Evolutionary conservation across 2,113 vertebrate species (phyloP).

Genomic region (Oryzias curvinotus): DNA sequence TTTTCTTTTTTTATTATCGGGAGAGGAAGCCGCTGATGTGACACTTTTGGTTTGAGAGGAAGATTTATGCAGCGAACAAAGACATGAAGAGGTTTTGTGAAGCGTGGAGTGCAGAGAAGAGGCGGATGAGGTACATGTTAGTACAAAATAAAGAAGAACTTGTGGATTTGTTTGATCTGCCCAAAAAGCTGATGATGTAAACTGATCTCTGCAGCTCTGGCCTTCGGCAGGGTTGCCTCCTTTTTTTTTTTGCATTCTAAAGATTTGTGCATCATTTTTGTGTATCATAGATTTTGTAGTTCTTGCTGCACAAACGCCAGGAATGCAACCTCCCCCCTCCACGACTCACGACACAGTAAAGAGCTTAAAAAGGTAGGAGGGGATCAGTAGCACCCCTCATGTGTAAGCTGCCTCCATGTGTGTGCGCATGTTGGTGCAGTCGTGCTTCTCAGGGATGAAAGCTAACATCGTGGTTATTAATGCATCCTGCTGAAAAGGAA

Average conservation of each 20-base stretch:
- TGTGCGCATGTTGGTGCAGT: slow-evolving; percentile 33
- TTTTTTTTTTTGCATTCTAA: slow-evolving; percentile 26
- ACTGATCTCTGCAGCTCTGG: slow-evolving; percentile 23
- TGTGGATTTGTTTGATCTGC: slow-evolving; percentile 29
- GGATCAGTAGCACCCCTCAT: slow-evolving; percentile 64
- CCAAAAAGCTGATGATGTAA: slow-evolving; percentile 40
- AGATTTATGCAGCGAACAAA: slow-evolving; percentile 8
- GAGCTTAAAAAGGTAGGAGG: slow-evolving; percentile 72
- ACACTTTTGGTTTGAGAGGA: slow-evolving; percentile 4
- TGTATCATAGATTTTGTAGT: slow-evolving; percentile 13
- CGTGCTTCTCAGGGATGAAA: slow-evolving; percentile 15
- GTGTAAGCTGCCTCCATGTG: slow-evolving; percentile 64
- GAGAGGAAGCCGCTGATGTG: slow-evolving; percentile 38
- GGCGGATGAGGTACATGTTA: too few relatives aligned
- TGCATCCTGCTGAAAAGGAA: slow-evolving; percentile 63
- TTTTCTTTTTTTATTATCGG: slow-evolving; percentile 35
- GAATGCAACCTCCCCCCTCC: slow-evolving; percentile 26
- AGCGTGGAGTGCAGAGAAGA: neutral
- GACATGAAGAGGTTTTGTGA: neutral
- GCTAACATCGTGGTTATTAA: slow-evolving; percentile 35
- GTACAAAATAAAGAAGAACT: neutral
- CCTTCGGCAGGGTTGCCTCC: slow-evolving; percentile 28
- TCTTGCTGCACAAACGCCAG: neutral
- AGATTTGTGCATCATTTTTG: slow-evolving; percentile 7
- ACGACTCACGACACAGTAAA: slow-evolving; percentile 72